Percentiles rank a stretch among this genome's conserved stretches.
Conservation (phyloP, 2,113 vertebrate genomes). For the Elephas maximus region DNA sequence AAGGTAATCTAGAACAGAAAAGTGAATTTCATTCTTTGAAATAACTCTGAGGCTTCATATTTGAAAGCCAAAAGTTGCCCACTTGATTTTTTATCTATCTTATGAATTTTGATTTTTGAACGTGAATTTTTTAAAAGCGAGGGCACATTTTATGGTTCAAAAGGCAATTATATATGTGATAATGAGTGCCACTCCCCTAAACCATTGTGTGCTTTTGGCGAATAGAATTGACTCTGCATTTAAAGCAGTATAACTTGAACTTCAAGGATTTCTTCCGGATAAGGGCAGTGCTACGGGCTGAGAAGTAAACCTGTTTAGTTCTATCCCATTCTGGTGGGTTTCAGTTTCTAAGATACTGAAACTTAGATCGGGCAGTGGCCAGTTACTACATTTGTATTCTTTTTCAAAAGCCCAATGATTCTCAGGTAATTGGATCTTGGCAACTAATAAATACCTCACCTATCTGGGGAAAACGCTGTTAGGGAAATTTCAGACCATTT, state of each 20-base stretch:
- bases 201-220: rapidly evolving
- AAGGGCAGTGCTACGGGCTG: neutral
- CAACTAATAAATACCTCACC: neutral
- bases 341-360: neutral
- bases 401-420: neutral
- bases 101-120: neutral
- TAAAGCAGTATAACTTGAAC: neutral
- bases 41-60: neutral
- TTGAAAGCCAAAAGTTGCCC: neutral
- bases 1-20: neutral
- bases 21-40: neutral
- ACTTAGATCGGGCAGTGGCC: neutral
- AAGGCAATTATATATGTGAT: neutral
- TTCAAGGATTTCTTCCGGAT: neutral
- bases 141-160: neutral
- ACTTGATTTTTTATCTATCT: neutral
- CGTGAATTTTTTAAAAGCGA: neutral
- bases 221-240: neutral
- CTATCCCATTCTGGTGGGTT: neutral
- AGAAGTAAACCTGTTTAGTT: neutral
- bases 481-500: neutral
- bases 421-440: neutral
- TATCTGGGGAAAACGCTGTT: neutral
- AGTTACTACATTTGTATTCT: neutral
- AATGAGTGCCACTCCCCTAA: neutral